Evolutionary conservation across 1,140 invertebrate genomes (phyloP).

Genomic region (Hyphantria cunea): DNA sequence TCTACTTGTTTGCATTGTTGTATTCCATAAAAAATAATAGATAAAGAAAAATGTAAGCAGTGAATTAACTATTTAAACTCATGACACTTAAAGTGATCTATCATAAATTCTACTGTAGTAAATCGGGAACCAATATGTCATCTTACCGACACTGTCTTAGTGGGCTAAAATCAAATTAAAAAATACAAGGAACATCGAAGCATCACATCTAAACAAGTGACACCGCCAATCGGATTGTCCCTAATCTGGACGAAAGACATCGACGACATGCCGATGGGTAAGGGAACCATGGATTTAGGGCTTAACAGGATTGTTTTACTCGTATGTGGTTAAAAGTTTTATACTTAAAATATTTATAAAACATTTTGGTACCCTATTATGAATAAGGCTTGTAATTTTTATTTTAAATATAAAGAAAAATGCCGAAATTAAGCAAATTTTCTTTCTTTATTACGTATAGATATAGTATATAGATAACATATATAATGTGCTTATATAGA

Average conservation of each 20-base stretch:
- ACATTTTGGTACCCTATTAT: too few relatives aligned
- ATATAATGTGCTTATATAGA: too few relatives aligned
- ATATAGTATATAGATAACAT: too few relatives aligned
- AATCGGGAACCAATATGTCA: constrained; percentile 6
- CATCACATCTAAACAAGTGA: constrained; percentile 22
- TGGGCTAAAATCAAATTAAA: neutral
- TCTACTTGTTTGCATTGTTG: too few relatives aligned
- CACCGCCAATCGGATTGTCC: constrained; percentile 36
- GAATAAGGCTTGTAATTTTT: too few relatives aligned
- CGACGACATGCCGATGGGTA: constrained; percentile 30
- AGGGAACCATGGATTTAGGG: neutral
- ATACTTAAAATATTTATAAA: too few relatives aligned
- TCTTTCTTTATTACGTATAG: too few relatives aligned
- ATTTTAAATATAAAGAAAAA: too few relatives aligned
- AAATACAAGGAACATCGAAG: constrained; percentile 9
- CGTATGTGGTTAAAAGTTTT: too few relatives aligned
- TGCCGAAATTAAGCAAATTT: too few relatives aligned
- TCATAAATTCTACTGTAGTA: neutral
- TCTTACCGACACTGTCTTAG: constrained; percentile 1
- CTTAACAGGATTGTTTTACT: neutral
- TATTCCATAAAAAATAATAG: too few relatives aligned
- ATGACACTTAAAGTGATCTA: neutral
- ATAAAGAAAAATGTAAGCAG: neutral
- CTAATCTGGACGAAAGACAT: constrained; percentile 40
- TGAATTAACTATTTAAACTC: neutral